phyloP scores from a whole-genome alignment of 2,888 invertebrate species.

The Scaptomyza flava region DNA sequence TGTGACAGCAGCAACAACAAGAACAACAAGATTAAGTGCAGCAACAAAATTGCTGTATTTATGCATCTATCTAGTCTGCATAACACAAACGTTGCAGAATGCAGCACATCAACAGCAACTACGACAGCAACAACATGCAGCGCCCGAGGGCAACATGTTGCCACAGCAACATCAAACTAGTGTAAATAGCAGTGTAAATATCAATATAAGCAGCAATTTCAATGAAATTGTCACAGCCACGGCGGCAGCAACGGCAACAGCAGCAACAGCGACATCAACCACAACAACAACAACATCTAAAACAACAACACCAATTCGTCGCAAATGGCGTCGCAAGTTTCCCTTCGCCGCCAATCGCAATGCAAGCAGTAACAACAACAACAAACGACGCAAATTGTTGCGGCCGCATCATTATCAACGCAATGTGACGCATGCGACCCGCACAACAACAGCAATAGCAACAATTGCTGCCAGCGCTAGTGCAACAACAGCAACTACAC shows the following conservation, averaged over 20 bases:
- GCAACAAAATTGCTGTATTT: slow-evolving; percentile 62
- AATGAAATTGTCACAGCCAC: slow-evolving; percentile 74
- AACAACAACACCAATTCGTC: slow-evolving; percentile 55
- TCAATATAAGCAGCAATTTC: slow-evolving; percentile 70
- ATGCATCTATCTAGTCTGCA: slow-evolving; percentile 69
- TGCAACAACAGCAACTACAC: slow-evolving; percentile 50
- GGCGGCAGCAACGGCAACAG: slow-evolving; percentile 44
- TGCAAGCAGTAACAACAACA: slow-evolving; percentile 55
- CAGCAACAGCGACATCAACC: slow-evolving; percentile 23
- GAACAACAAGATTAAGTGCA: slow-evolving; percentile 20
- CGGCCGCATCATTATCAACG: slow-evolving; percentile 61
- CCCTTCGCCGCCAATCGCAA: slow-evolving; percentile 39
- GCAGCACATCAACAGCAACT: slow-evolving; percentile 44
- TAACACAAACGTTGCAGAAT: slow-evolving; percentile 61
- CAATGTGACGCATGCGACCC: slow-evolving; percentile 75
- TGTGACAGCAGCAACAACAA: slow-evolving; percentile 21
- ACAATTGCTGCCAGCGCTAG: slow-evolving; percentile 53
- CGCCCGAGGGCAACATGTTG: slow-evolving; percentile 69
- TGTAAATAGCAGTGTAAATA: slow-evolving; percentile 81
- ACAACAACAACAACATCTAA: slow-evolving; percentile 35
- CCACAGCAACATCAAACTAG: slow-evolving; percentile 61
- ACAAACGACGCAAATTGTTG: slow-evolving; percentile 65
- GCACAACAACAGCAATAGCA: slow-evolving; percentile 64
- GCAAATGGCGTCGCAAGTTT: slow-evolving; percentile 76
- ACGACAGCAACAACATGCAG: slow-evolving; percentile 39